Evolutionary conservation across 2,888 invertebrate species (phyloP).

Genomic region (Cephalotes varians): DNA sequence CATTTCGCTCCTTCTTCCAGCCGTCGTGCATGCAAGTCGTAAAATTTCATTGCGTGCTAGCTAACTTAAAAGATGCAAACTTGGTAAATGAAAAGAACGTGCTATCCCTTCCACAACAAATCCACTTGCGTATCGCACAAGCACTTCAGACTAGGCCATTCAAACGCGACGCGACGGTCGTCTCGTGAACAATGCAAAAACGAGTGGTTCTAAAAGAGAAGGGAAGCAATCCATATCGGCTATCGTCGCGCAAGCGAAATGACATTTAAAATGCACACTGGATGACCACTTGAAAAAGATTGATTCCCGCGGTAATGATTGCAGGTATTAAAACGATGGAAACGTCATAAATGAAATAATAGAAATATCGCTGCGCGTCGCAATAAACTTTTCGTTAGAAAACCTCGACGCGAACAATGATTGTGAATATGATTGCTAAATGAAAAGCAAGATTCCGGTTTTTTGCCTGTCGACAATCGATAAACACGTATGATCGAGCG

Average conservation of each 20-base stretch:
- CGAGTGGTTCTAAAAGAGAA: constrained; percentile 26
- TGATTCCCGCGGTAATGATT: neutral
- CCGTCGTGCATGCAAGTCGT: constrained; percentile 41
- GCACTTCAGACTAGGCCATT: constrained; percentile 38
- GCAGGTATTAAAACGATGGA: neutral
- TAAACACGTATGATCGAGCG: neutral
- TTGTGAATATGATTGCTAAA: neutral
- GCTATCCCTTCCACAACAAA: constrained; percentile 51
- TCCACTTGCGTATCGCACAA: constrained; percentile 63
- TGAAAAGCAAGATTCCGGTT: neutral
- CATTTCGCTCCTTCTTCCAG: neutral
- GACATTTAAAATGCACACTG: neutral
- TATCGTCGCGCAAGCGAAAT: constrained; percentile 24
- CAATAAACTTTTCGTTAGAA: neutral
- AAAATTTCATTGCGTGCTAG: constrained; percentile 64
- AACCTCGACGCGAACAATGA: neutral
- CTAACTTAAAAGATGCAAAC: constrained; percentile 60
- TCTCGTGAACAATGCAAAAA: constrained; percentile 13
- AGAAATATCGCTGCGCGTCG: too few relatives aligned
- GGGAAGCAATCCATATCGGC: constrained; percentile 33
- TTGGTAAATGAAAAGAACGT: constrained; percentile 59
- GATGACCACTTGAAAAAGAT: constrained; percentile 11
- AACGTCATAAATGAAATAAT: neutral
- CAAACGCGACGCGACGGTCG: constrained; percentile 42
- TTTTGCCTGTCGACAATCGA: neutral